Base-by-base conservation (phyloP, 2,113 vertebrate species). In the Peucedramus taeniatus region DNA sequence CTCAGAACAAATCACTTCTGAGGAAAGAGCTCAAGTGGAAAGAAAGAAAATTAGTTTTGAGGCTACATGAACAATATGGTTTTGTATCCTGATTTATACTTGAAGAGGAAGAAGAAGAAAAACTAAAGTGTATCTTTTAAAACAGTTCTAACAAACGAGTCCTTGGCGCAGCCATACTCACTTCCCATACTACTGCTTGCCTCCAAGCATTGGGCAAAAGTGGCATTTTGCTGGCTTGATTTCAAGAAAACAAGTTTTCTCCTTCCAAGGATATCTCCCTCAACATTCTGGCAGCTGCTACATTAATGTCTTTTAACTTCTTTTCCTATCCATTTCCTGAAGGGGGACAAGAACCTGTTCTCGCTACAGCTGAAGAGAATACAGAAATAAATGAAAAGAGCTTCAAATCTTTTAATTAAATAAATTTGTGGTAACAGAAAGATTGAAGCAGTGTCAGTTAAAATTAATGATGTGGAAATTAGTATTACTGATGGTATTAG, bases 401-500 rank as follows among this genome's bases (percentile, higher is more conserved):
- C 26, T 72, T 87, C 51, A 64, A 33, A 49, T 86, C 39, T 87
- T 90, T 90, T 69, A 47, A 95, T 91, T 84, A 93, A 56, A 95
- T 47, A 76, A 84, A 89, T 75, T 27, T 89, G 68, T 69, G 84
- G 69, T 54, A 33, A 96, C 24, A 90, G 37, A 70, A 87, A 91
- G 79, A 93, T 1, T 63, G 86, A 95, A 87, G 91, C 53, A 30
- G 10, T 30, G 60, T 88, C 87, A 94, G 75, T 89, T 91, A 94
- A 93, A 95, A 95, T 91, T 76, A 94, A 87, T 30, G 22, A 95
- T 60, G 90, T 61, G 71, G 90, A 96, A 96, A 90, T 77, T 14
- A 90, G 59, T 39, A 63, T 59, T 95, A 94, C 75, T 61, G 82
- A 93, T n/a, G 79, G 83, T 66, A 83, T 47, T 59, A 87, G 51